Base-by-base conservation (phyloP, 2,797 vertebrate species). In the Eulemur mongoz region DNA sequence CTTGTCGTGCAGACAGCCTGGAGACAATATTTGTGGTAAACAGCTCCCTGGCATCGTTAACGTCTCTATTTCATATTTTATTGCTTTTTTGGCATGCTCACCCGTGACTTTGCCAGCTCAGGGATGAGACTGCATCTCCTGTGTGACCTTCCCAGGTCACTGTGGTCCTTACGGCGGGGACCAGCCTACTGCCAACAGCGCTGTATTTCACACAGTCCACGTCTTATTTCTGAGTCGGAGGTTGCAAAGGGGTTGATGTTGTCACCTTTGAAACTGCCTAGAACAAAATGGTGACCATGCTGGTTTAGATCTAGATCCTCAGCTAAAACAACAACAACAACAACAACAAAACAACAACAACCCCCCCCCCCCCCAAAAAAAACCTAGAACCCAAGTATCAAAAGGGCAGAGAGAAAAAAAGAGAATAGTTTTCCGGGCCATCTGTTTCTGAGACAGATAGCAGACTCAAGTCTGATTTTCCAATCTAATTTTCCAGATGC, bases 21-120 rank as follows among this genome's bases (percentile, higher is more conserved):
- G 59, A 25, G 57, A 1, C 45, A 67, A 14, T 95, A 86, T 75
- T 95, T 95, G 88, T 76, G 89, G 85, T 97, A 95, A 98, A 97
- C 63, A 88, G 32, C 63, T 82, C 87, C 89, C 75, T 96, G 84
- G 94, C 67, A 94, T 87, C 57, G 32, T 90, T 91, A 97, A 84
- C 83, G 59, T 95, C 84, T 89, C 59, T 69, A 18, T 96, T 94
- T 97, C 82, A 87, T 79, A 52, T 61, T 96, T 94, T 88, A 80
- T 75, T 96, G 78, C 86, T 73, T 92, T 63, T 94, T 70, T 89
- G 97, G 63, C 48, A 84, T 95, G 95, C 92, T 89, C 89, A 63
- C 89, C 81, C 83, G 43, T 91, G 84, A 78, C 72, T 93, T 72
- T 82, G 25, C 91, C 23, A 57, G 69, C 91, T 25, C 0, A 0